phyloP scores from a whole-genome alignment of 1,140 invertebrate species.

The Pteromalus puparum region DNA sequence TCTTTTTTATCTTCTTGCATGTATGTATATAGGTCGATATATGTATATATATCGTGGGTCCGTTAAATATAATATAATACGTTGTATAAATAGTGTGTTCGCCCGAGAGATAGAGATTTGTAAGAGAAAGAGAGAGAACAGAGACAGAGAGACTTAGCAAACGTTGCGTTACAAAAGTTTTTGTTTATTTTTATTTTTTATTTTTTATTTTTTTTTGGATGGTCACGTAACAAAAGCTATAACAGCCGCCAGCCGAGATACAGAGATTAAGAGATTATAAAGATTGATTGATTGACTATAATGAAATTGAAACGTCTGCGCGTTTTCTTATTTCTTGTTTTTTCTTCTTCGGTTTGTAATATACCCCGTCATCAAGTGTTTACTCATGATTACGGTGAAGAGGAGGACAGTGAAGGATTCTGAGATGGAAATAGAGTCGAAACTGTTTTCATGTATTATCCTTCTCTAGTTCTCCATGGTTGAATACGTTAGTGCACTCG shows the following conservation, averaged over 20 bases:
- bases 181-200: slow-evolving; percentile 28
- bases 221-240: slow-evolving; percentile 21
- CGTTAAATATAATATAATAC: slow-evolving; percentile 27
- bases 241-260: not conserved
- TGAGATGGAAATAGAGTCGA: not conserved
- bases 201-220: slow-evolving; percentile 24
- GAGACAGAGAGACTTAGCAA: slow-evolving; percentile 35
- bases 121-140: slow-evolving; percentile 9
- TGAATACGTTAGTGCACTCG: slow-evolving; percentile 16
- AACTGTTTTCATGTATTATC: not conserved
- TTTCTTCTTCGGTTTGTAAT: not conserved
- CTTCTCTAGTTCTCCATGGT: not conserved
- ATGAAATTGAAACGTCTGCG: slow-evolving; percentile 39
- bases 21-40: slow-evolving; percentile 33
- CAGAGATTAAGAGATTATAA: slow-evolving; percentile 8
- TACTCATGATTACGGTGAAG: not conserved
- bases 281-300: slow-evolving; percentile 45
- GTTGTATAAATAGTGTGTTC: slow-evolving; percentile 31
- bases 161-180: slow-evolving; percentile 50
- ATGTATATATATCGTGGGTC: slow-evolving; percentile 2
- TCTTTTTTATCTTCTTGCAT: not conserved
- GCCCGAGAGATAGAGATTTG: not conserved
- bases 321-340: not conserved
- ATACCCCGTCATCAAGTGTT: not conserved
- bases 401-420: not conserved